Evolutionary conservation across 2,888 invertebrate genomes (phyloP).

Genomic region (Blera fallax): DNA sequence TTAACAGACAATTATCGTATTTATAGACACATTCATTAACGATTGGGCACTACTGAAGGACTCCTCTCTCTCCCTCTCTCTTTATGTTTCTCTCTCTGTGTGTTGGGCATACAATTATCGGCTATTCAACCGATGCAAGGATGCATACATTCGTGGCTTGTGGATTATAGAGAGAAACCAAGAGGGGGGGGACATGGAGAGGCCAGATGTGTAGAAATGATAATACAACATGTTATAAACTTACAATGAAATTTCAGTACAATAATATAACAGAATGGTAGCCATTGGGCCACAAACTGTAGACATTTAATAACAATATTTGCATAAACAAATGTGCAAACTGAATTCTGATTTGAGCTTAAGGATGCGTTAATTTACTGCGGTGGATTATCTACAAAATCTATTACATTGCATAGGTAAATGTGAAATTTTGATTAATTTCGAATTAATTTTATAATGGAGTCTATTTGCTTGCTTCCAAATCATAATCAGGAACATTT

Average conservation of each 20-base stretch:
- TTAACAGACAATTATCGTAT: constrained; percentile 75
- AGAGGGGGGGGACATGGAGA: neutral
- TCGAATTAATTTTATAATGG: neutral
- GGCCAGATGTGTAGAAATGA: constrained; percentile 40
- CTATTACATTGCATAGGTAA: neutral
- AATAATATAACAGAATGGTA: neutral
- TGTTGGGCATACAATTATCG: constrained; percentile 54
- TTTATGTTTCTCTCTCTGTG: neutral
- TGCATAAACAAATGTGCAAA: constrained; percentile 54
- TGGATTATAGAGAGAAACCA: too few species aligned
- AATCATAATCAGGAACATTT: neutral
- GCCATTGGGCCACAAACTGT: constrained; percentile 2
- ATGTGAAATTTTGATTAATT: constrained; percentile 7
- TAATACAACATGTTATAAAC: constrained; percentile 49
- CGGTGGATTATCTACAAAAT: neutral
- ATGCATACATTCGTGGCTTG: neutral
- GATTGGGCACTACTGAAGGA: constrained; percentile 23
- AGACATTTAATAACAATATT: constrained; percentile 48
- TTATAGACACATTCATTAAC: constrained; percentile 72
- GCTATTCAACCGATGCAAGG: constrained; percentile 46
- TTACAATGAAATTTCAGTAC: constrained; percentile 26
- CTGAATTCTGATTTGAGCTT: constrained; percentile 32
- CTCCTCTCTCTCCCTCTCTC: constrained; percentile 1
- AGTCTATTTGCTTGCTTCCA: neutral
- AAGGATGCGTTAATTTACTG: constrained; percentile 31